These are phyloP conservation scores for Brachyopa scutellaris DNA, from an alignment of 2,888 invertebrate genomes.

Conservation along the genomic window DNA sequence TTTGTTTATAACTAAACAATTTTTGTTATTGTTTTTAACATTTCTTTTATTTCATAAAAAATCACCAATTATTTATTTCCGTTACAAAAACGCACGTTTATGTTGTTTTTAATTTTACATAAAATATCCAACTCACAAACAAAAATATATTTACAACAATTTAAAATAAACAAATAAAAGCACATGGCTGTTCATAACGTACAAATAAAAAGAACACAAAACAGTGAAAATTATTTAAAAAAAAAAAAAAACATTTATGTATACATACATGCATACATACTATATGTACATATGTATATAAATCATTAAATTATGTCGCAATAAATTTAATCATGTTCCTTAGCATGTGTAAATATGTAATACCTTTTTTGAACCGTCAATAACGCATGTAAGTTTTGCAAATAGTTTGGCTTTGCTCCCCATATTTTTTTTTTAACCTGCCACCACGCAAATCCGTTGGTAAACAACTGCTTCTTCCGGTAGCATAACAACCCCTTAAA, in stretches of 20 bases:
- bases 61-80: conserved; percentile 74
- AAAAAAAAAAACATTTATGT: conserved; percentile 9
- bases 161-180: not conserved
- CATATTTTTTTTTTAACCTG: not conserved
- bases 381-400: conserved; percentile 64
- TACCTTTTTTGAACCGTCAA: conserved; percentile 7
- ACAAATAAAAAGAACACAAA: conserved; percentile 13
- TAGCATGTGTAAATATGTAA: conserved; percentile 55
- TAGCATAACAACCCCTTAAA: conserved; percentile 37
- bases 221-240: not conserved
- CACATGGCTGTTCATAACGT: conserved; percentile 16
- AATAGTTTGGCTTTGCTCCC: conserved; percentile 57
- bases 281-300: too few species aligned
- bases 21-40: too few species aligned
- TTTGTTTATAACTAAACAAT: conserved; percentile 11
- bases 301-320: not conserved
- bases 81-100: conserved; percentile 66
- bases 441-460: not conserved
- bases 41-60: conserved; percentile 66
- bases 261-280: too few species aligned
- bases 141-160: conserved; percentile 11
- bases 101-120: conserved; percentile 60
- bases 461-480: not conserved
- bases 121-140: conserved; percentile 37
- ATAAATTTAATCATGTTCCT: conserved; percentile 31